Conservation (phyloP, 2,888 invertebrate genomes). For the Nomada ruficornis region DNA sequence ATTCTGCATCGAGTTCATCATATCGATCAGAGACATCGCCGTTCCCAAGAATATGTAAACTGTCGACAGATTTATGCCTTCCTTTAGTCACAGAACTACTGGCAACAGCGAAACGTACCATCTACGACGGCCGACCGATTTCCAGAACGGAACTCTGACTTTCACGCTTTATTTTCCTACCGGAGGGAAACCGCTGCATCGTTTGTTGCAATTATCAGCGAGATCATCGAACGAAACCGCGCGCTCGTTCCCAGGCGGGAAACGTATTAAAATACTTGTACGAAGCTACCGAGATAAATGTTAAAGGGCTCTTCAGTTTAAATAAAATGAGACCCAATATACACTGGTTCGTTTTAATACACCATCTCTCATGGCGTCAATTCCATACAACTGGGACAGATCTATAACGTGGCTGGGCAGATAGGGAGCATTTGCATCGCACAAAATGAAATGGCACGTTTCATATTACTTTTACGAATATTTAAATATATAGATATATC, state of each 20-base stretch:
- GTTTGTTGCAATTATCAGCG: slow-evolving; percentile 32
- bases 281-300: not conserved
- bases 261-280: slow-evolving; percentile 20
- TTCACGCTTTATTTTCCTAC: slow-evolving; percentile 40
- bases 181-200: not conserved
- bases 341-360: too few species aligned
- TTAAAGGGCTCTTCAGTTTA: too few species aligned
- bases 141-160: slow-evolving; percentile 48
- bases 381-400: too few species aligned
- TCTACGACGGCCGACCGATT: slow-evolving; percentile 35
- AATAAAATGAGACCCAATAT: too few species aligned
- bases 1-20: slow-evolving; percentile 96
- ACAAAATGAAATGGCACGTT: too few species aligned
- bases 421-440: too few species aligned
- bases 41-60: slow-evolving; percentile 98
- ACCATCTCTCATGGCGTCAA: too few species aligned
- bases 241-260: slow-evolving; percentile 21
- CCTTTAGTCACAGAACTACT: not conserved
- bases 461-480: too few species aligned
- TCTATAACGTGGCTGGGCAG: too few species aligned
- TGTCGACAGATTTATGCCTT: slow-evolving; percentile 83
- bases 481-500: too few species aligned
- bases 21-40: slow-evolving; percentile 92
- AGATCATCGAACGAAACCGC: slow-evolving; percentile 33
- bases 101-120: slow-evolving; percentile 4